Evolutionary conservation across 1,140 invertebrate genomes (phyloP).

Genomic region (Lordiphosa mommai): DNA sequence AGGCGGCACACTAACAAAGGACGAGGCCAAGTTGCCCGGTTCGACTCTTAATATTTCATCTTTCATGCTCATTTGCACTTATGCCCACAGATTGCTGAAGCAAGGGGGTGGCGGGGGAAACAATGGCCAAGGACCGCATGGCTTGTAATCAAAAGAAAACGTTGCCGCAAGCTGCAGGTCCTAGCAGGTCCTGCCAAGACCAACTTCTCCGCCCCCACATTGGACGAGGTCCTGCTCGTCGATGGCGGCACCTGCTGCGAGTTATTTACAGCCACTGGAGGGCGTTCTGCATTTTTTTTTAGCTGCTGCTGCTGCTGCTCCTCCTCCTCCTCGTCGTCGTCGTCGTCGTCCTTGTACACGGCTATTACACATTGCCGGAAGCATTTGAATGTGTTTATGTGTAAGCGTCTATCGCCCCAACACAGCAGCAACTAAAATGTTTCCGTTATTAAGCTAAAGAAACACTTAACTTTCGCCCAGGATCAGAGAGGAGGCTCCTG

Average conservation of each 20-base stretch:
- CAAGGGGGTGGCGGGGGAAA: constrained; percentile 10
- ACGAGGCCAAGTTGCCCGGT: too few species aligned
- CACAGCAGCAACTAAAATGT: constrained; percentile 65
- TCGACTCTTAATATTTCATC: constrained; percentile 74
- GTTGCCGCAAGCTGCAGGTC: constrained; percentile 33
- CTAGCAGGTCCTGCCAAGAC: constrained; percentile 12
- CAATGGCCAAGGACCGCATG: constrained; percentile 26
- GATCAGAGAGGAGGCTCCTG: constrained; percentile 36
- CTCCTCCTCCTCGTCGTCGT: neutral
- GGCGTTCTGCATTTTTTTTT: constrained; percentile 34
- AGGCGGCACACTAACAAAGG: too few species aligned
- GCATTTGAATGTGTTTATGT: constrained; percentile 73
- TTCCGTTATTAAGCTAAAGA: constrained; percentile 78
- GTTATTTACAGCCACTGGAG: constrained; percentile 73
- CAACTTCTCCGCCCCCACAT: constrained; percentile 22
- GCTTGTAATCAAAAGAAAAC: constrained; percentile 61
- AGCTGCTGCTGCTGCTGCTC: neutral
- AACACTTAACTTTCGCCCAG: constrained; percentile 73
- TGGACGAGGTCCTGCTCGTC: constrained; percentile 16
- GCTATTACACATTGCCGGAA: constrained; percentile 67
- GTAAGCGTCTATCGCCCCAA: constrained; percentile 47
- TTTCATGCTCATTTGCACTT: constrained; percentile 71
- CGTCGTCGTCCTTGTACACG: constrained; percentile 44
- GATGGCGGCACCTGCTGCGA: constrained; percentile 62
- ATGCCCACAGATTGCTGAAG: constrained; percentile 10